Conservation (phyloP, 2,797 vertebrate species). For the Diplodus puntazzo region DNA sequence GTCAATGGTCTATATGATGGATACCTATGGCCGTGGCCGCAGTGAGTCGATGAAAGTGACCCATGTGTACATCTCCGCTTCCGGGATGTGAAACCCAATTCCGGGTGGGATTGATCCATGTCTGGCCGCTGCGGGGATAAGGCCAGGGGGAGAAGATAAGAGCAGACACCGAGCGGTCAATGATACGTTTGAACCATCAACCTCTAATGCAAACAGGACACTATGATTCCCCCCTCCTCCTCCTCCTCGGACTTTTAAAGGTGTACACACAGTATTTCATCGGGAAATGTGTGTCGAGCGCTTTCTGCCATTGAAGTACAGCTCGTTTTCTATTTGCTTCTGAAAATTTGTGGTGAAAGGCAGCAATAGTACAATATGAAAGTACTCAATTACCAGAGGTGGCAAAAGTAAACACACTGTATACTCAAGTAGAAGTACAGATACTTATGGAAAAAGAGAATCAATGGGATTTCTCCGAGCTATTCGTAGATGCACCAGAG, state of each 20-base stretch:
- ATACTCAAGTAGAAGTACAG: too few relatives aligned
- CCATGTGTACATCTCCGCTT: conserved; percentile 78
- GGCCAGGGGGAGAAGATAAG: conserved; percentile 77
- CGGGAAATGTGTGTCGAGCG: conserved; percentile 10
- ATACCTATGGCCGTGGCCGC: conserved; percentile 70
- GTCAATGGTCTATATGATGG: conserved; percentile 70
- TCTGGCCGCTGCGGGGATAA: conserved; percentile 75
- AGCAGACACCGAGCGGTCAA: conserved; percentile 74
- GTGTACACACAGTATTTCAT: conserved; percentile 48
- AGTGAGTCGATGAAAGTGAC: conserved; percentile 76
- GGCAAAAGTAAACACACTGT: too few relatives aligned
- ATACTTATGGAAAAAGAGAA: too few relatives aligned
- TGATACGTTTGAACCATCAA: conserved; percentile 78
- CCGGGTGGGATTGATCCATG: conserved; percentile 82
- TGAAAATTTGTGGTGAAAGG: conserved; percentile 2
- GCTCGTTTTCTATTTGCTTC: conserved; percentile 20
- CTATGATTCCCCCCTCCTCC: conserved; percentile 16
- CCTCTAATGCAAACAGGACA: conserved; percentile 69
- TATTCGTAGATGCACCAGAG: too few relatives aligned
- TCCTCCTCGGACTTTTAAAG: conserved; percentile 51
- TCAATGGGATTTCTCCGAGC: too few relatives aligned
- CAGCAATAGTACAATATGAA: not conserved
- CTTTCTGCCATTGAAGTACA: conserved; percentile 20
- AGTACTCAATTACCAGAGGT: too few relatives aligned
- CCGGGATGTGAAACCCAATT: conserved; percentile 83